These are phyloP conservation scores for Pristionchus japonicus DNA, from an alignment of 2,888 invertebrate species.

Conservation along the genomic window DNA sequence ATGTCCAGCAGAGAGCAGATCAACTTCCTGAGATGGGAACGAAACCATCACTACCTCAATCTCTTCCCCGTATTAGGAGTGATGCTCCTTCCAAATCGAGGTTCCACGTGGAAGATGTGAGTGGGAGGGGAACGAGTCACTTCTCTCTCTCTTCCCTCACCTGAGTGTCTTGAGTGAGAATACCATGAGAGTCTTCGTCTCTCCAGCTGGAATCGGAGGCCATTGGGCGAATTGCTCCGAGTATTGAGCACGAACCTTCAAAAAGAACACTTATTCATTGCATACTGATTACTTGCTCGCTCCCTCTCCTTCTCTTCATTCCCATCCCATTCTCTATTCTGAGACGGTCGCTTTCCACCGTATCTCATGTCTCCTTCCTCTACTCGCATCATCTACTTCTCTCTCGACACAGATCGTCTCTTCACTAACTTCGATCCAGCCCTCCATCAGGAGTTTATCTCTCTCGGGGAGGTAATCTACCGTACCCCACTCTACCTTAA, in stretches of 20 bases:
- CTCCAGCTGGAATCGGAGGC: constrained; percentile 61
- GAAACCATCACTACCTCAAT: not conserved
- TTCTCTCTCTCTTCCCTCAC: constrained; percentile 41
- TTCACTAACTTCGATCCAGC: constrained; percentile 1
- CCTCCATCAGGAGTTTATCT: not conserved
- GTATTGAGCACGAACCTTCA: constrained; percentile 50
- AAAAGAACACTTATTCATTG: not conserved
- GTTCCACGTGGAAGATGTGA: not conserved
- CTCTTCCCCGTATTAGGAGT: not conserved
- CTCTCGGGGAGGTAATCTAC: not conserved
- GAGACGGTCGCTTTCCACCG: not conserved
- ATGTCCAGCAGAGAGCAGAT: constrained; percentile 67
- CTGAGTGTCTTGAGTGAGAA: constrained; percentile 65
- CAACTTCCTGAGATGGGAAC: constrained; percentile 56
- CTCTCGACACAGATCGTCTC: not conserved
- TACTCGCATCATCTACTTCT: not conserved
- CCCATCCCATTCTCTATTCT: not conserved
- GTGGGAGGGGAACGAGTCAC: not conserved
- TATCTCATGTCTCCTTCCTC: not conserved
- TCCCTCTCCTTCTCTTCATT: not conserved
- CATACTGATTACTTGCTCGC: not conserved
- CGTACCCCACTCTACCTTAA: not conserved
- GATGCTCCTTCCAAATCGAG: not conserved
- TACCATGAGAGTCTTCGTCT: constrained; percentile 60
- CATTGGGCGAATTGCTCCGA: constrained; percentile 68